These are phyloP conservation scores for Aythya baeri DNA, from an alignment of 2,113 vertebrate species.

Conservation along the genomic window DNA sequence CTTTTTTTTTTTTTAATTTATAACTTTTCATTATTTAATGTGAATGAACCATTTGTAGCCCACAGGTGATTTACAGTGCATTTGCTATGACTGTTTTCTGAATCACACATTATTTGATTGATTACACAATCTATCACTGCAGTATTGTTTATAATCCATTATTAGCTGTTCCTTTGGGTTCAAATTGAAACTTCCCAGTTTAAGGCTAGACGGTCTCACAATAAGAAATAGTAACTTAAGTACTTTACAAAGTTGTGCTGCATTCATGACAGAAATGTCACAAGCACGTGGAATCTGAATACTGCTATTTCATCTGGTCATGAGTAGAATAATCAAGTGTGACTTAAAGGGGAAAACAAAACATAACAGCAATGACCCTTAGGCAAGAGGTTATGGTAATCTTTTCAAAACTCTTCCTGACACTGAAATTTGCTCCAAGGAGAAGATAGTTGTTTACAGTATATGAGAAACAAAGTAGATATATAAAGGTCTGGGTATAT, in stretches of 20 bases:
- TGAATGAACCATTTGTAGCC: neutral
- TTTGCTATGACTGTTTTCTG: neutral
- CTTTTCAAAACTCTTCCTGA: neutral
- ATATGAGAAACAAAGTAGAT: neutral
- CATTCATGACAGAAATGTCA: neutral
- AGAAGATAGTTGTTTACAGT: neutral
- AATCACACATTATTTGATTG: neutral
- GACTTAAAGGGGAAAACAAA: neutral
- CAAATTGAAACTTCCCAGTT: neutral
- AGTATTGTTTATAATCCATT: neutral
- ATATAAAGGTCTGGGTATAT: accelerated
- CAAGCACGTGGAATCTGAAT: neutral
- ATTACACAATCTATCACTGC: neutral
- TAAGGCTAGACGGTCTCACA: neutral
- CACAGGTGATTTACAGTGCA: neutral
- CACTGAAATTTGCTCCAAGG: neutral
- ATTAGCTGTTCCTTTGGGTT: neutral
- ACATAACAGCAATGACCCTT: neutral
- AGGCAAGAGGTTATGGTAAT: neutral
- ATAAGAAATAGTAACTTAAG: neutral
- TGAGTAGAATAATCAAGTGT: neutral
- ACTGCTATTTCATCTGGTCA: neutral
- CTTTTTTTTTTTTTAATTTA: neutral
- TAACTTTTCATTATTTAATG: neutral
- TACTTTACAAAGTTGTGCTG: neutral